Evolutionary conservation across 1,140 invertebrate genomes (phyloP).

Genomic region (Trypoxylus dichotomus): DNA sequence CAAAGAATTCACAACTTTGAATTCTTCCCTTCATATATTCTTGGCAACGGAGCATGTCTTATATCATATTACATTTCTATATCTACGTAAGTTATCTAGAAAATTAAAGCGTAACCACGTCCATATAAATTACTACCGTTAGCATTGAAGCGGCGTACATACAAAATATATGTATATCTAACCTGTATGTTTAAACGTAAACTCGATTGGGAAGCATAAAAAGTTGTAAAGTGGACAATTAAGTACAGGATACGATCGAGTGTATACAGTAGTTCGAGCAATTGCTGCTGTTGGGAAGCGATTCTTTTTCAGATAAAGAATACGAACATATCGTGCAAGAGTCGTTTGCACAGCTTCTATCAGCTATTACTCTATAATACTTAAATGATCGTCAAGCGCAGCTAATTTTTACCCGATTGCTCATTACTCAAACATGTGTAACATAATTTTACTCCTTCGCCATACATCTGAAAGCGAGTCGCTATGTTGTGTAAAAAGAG

Average conservation of each 20-base stretch:
- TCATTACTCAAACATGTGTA: slow-evolving; percentile 21
- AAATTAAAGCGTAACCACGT: no score
- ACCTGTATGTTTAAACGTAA: not conserved
- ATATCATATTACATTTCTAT: no score
- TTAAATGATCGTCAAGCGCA: slow-evolving; percentile 1
- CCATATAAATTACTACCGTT: not conserved
- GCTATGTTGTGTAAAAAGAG: no score
- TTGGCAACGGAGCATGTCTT: no score
- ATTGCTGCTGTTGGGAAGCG: not conserved
- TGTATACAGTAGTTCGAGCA: not conserved
- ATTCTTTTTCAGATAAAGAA: not conserved
- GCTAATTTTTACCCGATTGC: not conserved
- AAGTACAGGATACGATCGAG: slow-evolving; percentile 19
- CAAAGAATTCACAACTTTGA: no score
- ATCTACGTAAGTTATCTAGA: no score
- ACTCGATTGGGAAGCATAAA: not conserved
- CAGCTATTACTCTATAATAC: not conserved
- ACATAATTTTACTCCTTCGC: not conserved
- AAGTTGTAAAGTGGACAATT: slow-evolving; percentile 27
- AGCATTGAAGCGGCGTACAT: not conserved
- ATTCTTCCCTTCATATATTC: no score
- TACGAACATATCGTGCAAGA: not conserved
- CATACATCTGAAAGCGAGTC: no score
- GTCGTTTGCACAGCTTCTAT: not conserved
- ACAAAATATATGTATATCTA: not conserved